Conservation (phyloP, 2,797 vertebrate genomes). For the Phalanger gymnotis region DNA sequence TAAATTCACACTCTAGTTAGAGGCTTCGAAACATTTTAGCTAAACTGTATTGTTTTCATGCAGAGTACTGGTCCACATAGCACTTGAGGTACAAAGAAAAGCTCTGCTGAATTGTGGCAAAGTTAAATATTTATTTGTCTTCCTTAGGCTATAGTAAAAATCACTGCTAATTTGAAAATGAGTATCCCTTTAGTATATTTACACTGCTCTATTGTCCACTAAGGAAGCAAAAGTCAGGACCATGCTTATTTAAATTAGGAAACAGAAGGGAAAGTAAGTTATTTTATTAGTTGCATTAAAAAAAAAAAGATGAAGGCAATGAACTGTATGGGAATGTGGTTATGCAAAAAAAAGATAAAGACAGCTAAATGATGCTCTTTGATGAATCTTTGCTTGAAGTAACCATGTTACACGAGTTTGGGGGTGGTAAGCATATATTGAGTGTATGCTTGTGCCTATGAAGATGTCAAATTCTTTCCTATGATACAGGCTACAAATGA, state of each 20-base stretch:
- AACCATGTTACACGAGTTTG: not conserved
- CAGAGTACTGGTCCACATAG: not conserved
- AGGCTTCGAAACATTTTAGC: not conserved
- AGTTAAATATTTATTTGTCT: not conserved
- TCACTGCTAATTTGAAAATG: not conserved
- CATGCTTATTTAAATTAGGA: slow-evolving; percentile 5
- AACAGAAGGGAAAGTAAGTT: not conserved
- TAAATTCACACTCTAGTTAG: not conserved
- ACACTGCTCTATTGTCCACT: not conserved
- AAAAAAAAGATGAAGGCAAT: not conserved
- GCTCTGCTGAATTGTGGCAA: not conserved
- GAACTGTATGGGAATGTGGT: not conserved
- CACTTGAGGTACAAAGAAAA: not conserved
- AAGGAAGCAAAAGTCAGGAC: not conserved
- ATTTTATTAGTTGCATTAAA: not conserved
- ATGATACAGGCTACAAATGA: not conserved
- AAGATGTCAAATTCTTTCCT: not conserved
- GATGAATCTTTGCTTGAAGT: not conserved
- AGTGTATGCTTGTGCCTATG: too few relatives aligned
- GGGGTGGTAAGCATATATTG: fast-evolving
- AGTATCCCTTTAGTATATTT: not conserved
- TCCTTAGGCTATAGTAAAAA: not conserved
- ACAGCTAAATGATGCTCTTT: not conserved
- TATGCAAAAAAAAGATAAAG: not conserved
- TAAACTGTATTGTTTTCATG: not conserved